Percentiles rank a stretch among this genome's conserved stretches.
phyloP scores from a whole-genome alignment of 2,797 vertebrate species.

The Clamator glandarius region DNA sequence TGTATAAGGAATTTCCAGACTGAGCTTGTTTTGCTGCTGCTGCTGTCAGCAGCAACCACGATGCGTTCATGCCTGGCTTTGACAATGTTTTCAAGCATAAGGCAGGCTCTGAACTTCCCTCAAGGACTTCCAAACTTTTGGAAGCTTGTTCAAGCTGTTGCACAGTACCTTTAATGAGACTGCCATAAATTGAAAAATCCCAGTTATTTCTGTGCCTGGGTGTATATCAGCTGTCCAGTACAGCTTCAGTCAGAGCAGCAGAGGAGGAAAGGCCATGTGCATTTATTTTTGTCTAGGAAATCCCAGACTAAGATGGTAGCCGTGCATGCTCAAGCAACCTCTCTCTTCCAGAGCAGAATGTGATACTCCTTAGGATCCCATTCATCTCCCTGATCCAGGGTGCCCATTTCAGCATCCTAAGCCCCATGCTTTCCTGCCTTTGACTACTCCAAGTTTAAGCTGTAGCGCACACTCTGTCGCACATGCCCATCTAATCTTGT shows the following conservation, averaged over 20 bases:
- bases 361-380: neutral
- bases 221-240: neutral
- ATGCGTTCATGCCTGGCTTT: neutral
- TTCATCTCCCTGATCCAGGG: neutral
- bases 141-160: neutral
- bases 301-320: neutral
- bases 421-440: neutral
- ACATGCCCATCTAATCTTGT: neutral
- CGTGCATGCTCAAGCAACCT: neutral
- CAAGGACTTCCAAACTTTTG: neutral
- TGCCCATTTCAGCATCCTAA: neutral
- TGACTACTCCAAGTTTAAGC: neutral
- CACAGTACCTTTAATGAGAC: neutral
- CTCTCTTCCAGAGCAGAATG: neutral
- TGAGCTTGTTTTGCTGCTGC: neutral
- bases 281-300: slow-evolving; percentile 15
- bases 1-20: slow-evolving; percentile 16
- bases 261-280: neutral
- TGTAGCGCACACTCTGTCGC: accelerated
- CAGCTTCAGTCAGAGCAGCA: slow-evolving; percentile 9
- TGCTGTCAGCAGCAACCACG: neutral
- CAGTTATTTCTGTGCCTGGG: neutral
- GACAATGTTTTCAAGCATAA: neutral
- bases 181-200: neutral
- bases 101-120: neutral